Evolutionary conservation across 2,888 invertebrate species (phyloP).

Genomic region (Ephialtes manifestator): DNA sequence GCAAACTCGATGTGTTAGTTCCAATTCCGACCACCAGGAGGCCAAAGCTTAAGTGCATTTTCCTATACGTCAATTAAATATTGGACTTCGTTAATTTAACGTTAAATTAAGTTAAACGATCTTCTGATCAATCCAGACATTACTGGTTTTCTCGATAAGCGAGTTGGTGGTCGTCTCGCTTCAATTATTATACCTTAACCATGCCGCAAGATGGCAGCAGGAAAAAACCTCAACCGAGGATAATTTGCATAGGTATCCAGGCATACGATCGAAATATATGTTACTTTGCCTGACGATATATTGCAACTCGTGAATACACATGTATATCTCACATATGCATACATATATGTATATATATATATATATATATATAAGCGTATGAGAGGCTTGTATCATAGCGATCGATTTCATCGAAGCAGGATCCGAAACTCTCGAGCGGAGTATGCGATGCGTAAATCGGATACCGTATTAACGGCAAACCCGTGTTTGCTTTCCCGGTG

Average conservation of each 20-base stretch:
- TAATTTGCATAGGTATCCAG: conserved; percentile 70
- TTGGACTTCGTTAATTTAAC: neutral
- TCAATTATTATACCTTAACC: conserved; percentile 59
- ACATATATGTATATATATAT: neutral
- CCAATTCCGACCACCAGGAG: neutral
- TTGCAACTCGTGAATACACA: conserved; percentile 30
- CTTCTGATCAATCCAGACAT: conserved; percentile 20
- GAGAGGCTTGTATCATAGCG: conserved; percentile 15
- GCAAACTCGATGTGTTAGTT: neutral
- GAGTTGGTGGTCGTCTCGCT: conserved; percentile 63
- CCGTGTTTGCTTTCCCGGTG: conserved; percentile 49
- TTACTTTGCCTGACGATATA: conserved; percentile 43
- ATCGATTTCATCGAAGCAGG: conserved; percentile 69
- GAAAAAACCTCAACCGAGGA: conserved; percentile 36
- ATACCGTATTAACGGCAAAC: conserved; percentile 38
- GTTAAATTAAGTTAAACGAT: conserved; percentile 27
- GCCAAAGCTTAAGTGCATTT: neutral
- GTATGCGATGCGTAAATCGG: conserved; percentile 56
- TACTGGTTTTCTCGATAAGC: conserved; percentile 56
- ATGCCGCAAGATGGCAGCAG: conserved; percentile 14
- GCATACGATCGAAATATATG: conserved; percentile 68
- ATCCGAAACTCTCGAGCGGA: conserved; percentile 63
- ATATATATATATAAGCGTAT: neutral
- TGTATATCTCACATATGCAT: conserved; percentile 3
- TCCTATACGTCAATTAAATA: neutral